Base-by-base conservation (phyloP, 2,888 invertebrate species). In the Octonoba sinensis region DNA sequence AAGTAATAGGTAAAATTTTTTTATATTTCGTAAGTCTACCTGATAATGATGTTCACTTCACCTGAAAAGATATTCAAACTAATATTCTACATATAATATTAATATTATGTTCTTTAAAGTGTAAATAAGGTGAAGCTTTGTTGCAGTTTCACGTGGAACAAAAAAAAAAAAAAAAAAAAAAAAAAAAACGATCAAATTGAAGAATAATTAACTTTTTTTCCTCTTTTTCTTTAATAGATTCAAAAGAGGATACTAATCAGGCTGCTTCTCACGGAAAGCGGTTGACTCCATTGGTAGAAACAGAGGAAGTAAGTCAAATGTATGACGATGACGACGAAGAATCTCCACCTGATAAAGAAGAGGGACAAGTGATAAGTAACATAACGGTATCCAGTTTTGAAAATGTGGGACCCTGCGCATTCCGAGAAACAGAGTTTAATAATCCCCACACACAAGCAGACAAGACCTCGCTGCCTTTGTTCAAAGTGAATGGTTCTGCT, bases 271-370 rank as follows among this genome's bases (percentile, higher is more conserved):
- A 66, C 54, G 54, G 60, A 49, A 79, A 79, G 46, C 66, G 60
- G 8, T 54, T 79, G 8, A 36, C 72, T 16, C 79, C 79, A 6
- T 44, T 81, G 11, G 69, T 81, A 51, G 79, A 81, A 46, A 62
- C 72, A 20, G 79, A 81, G 46, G 79, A 81, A 56, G 57, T 20
- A 6, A 81, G 79, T 20, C 79, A 81, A 24, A 81, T 81, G 69
- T 73, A 27, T 11, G 74, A 71, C 18, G 79, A 75, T n/a, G 96
- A 96, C 88, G 96, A 95, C n/a, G 95, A 95, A 8, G 96, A 95
- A 15, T 95, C 95, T 87, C 95, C 95, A 87, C 83, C 85, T 12
- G 87, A 87, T 56, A 87, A 87, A 13, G 86, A 86, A 0, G 86
- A 86, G 1, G 86, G 78, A 15, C 73, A 81, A 1, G 67, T 81